Percentiles rank a stretch among this genome's conserved stretches.
Conservation (phyloP, 2,113 vertebrate species). For the Pluvialis apricaria region DNA sequence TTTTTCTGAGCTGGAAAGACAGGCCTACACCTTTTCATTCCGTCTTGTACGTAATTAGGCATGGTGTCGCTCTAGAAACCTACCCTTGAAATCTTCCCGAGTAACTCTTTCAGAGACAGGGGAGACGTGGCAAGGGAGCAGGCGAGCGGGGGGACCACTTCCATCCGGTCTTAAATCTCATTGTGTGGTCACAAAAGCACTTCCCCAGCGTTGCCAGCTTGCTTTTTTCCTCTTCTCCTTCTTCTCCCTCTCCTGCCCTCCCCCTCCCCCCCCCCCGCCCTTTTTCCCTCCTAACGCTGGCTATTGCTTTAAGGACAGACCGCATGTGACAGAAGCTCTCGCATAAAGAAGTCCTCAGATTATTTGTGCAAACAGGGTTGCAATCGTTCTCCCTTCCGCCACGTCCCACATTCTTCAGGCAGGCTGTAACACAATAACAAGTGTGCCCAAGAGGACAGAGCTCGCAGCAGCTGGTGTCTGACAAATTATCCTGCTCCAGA, state of each 20-base stretch:
- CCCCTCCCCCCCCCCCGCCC: neutral
- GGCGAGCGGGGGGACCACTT: slow-evolving; percentile 15
- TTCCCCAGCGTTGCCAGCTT: neutral
- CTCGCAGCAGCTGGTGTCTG: slow-evolving; percentile 76
- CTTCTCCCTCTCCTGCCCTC: neutral
- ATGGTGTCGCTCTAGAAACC: slow-evolving; percentile 75
- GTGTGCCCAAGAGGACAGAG: slow-evolving; percentile 74
- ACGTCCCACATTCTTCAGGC: slow-evolving; percentile 70
- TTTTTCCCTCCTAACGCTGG: neutral
- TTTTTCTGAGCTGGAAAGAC: slow-evolving; percentile 78
- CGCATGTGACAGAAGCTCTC: neutral
- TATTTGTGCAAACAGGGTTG: slow-evolving; percentile 43
- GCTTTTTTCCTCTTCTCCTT: slow-evolving; percentile 5
- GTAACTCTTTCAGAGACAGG: slow-evolving; percentile 63
- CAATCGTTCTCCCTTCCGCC: slow-evolving; percentile 59
- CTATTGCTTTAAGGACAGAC: neutral
- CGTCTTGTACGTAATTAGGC: slow-evolving; percentile 76
- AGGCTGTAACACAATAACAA: slow-evolving; percentile 76
- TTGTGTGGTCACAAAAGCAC: slow-evolving; percentile 60
- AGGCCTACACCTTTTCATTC: slow-evolving; percentile 80
- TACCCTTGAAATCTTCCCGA: slow-evolving; percentile 66
- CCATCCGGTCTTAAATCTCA: slow-evolving; percentile 49
- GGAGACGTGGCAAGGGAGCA: neutral
- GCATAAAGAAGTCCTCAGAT: slow-evolving; percentile 22
- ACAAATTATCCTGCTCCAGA: slow-evolving; percentile 75